Base-by-base conservation (phyloP, 2,888 invertebrate species). In the Nomada fabriciana region DNA sequence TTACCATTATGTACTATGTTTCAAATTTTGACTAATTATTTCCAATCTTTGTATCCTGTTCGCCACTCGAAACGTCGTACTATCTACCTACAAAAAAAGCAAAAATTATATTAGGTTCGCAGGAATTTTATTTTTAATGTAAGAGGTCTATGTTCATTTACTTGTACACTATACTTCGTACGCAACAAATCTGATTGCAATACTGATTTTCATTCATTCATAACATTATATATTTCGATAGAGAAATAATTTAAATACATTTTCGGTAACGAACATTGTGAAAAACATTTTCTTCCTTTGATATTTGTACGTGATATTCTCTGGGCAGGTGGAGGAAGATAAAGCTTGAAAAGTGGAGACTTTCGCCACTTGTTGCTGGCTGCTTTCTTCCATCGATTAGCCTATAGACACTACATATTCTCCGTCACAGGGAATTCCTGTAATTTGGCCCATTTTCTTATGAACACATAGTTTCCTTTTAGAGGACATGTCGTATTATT, bases 281-380 rank as follows among this genome's bases (percentile, higher is more conserved):
- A 7, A 36, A 36, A 36, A 7, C 7, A 36, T 52, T 52, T 43
- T 18, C 5, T 11, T 20, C 43, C 23, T 43, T 20, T 47, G 4
- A 47, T 52, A 43, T 52, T 43, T 50, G 20, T 36, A 25, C n/a
- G 18, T 36, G 23, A 36, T 36, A 5, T 74, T 25, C 60, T 36
- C 84, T 74, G 59, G 61, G 57, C 68, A 55, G 18, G 47, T 23
- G 50, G 18, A 43, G 50, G 25, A n/a, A 25, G 57, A 47, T 70
- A 64, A 80, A 71, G 80, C 70, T 84, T 75, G 74, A 50, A 76
- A 72, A 80, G 61, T 61, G 79, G 63, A 70, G 69, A 76, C 79
- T 74, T 79, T 65, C 67, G 68, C 83, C 86, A 86, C 86, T 86
- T 86, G 86, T 86, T 86, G 86, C 86, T 86, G 70, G 64, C 76